Conservation (phyloP, 2,888 invertebrate genomes). For the Doris montereyensis region DNA sequence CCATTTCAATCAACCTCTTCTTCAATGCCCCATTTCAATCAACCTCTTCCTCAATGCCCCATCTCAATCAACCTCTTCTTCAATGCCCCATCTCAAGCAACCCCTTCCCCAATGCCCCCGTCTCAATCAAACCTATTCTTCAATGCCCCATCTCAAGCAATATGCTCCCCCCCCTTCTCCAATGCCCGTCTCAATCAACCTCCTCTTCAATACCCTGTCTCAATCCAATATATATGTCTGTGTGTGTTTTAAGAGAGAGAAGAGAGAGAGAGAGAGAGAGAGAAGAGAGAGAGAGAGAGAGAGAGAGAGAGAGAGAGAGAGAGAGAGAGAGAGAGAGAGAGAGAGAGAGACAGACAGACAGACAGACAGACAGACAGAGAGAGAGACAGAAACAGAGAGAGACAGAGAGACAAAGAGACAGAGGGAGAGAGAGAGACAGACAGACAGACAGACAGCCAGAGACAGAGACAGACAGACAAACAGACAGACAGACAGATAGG, state of each 20-base stretch:
- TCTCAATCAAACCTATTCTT: too few species aligned
- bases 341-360: background rate
- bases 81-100: too few species aligned
- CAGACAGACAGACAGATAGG: background rate
- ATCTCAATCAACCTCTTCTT: too few species aligned
- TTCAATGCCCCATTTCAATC: too few species aligned
- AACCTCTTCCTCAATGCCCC: too few species aligned
- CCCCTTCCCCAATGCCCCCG: too few species aligned
- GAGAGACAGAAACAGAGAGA: background rate
- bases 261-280: background rate
- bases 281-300: background rate
- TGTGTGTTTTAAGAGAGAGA: background rate
- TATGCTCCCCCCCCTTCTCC: too few species aligned
- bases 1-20: too few species aligned
- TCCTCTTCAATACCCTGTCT: too few species aligned
- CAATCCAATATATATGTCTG: too few species aligned
- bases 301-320: background rate
- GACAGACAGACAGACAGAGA: background rate
- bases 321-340: background rate
- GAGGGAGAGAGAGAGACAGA: background rate
- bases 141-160: too few species aligned
- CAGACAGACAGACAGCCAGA: background rate
- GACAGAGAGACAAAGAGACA: background rate
- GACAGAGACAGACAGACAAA: background rate
- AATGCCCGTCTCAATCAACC: too few species aligned